Conservation (phyloP, 2,888 invertebrate species). For the Lepidochitona cinerea region DNA sequence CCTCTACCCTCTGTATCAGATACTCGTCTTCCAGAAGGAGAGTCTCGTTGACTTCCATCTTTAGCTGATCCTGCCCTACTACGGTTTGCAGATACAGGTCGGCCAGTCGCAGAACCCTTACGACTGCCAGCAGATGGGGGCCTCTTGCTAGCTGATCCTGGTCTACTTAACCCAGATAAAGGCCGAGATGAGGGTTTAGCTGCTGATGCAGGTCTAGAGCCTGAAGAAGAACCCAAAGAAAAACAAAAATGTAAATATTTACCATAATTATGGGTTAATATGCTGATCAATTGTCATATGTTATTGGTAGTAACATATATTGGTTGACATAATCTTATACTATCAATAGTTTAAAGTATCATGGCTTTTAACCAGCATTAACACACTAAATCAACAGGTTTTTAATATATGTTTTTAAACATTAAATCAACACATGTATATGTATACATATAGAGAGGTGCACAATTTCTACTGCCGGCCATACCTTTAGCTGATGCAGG, state of each 20-base stretch:
- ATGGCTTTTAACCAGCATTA: too few species aligned
- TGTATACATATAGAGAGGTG: too few species aligned
- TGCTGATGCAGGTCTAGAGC: conserved; percentile 33
- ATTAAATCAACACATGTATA: too few species aligned
- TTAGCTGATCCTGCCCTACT: conserved; percentile 9
- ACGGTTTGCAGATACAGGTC: conserved; percentile 16
- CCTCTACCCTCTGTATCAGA: not conserved
- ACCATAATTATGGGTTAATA: too few species aligned
- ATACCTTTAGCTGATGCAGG: conserved; percentile 30
- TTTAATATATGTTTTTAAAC: too few species aligned
- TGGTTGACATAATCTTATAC: too few species aligned
- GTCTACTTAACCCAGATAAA: too few species aligned
- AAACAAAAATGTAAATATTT: not conserved
- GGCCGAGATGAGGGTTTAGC: not conserved
- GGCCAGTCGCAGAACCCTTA: conserved; percentile 8
- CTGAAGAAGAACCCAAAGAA: not conserved
- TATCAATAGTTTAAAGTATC: too few species aligned
- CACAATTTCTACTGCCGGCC: too few species aligned
- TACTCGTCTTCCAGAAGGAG: conserved; percentile 10
- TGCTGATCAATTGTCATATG: too few species aligned
- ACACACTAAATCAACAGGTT: too few species aligned
- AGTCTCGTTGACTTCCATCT: conserved; percentile 7
- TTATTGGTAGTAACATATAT: too few species aligned
- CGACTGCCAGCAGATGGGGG: not conserved
- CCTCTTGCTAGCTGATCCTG: not conserved